Percentiles rank a stretch among this genome's conserved stretches.
phyloP scores from a whole-genome alignment of 2,888 invertebrate species.

The Troides helena region DNA sequence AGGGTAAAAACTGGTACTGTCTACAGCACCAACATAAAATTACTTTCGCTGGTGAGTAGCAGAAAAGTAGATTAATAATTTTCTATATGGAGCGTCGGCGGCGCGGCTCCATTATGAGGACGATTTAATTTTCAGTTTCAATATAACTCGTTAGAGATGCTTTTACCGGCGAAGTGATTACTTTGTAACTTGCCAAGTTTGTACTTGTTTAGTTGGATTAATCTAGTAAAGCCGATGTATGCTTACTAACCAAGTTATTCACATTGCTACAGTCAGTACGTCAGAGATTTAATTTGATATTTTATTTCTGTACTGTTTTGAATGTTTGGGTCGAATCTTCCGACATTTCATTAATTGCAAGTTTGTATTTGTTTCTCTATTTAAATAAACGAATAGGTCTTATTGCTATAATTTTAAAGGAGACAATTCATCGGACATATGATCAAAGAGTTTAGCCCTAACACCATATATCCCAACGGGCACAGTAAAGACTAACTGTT shows the following conservation, averaged over 20 bases:
- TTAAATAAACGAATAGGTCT: background rate
- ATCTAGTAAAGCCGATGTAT: too few species aligned
- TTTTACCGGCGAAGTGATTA: conserved; percentile 18
- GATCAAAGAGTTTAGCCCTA: too few species aligned
- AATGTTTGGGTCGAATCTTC: too few species aligned
- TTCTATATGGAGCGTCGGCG: background rate
- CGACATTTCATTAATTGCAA: too few species aligned
- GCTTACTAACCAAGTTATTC: too few species aligned
- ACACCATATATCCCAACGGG: background rate
- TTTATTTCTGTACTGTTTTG: too few species aligned
- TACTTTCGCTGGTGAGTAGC: background rate
- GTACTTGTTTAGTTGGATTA: conserved; percentile 1
- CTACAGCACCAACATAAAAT: too few species aligned
- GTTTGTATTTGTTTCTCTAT: too few species aligned
- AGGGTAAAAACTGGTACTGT: too few species aligned
- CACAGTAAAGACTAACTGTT: conserved; percentile 1
- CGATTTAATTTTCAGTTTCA: conserved; percentile 20
- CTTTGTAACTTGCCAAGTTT: background rate
- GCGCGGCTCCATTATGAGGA: conserved; percentile 16
- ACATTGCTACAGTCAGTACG: too few species aligned
- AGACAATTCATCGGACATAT: background rate
- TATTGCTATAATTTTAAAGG: background rate
- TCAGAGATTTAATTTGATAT: too few species aligned
- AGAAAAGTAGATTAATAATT: conserved; percentile 16
- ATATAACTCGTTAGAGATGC: conserved; percentile 28